These are phyloP conservation scores for Ligdia adustata DNA, from an alignment of 2,888 invertebrate species.

Conservation along the genomic window DNA sequence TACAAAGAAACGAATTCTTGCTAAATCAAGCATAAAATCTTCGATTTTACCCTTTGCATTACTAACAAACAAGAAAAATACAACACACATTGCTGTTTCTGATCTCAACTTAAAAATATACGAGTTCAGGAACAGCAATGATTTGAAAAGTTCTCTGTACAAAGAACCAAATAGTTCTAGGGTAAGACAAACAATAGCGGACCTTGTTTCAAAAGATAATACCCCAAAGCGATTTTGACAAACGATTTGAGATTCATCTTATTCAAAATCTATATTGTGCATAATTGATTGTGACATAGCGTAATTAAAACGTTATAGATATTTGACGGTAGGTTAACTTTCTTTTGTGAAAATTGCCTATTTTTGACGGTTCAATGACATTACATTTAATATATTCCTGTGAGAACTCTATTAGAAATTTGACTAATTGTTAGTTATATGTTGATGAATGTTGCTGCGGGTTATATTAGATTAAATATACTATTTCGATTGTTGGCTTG, in stretches of 20 bases:
- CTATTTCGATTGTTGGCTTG: no score
- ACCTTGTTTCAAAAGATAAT: slow-evolving; percentile 32
- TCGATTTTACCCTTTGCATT: slow-evolving; percentile 15
- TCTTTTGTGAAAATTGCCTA: slow-evolving; percentile 57
- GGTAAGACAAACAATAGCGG: slow-evolving; percentile 23
- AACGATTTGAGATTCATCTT: slow-evolving; percentile 68
- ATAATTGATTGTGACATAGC: slow-evolving; percentile 75
- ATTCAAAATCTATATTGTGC: slow-evolving; percentile 69
- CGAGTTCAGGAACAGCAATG: slow-evolving; percentile 2
- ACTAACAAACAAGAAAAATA: neutral
- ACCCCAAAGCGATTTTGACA: slow-evolving; percentile 57
- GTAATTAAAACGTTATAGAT: slow-evolving; percentile 64
- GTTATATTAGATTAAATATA: slow-evolving; percentile 24
- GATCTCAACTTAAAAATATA: neutral
- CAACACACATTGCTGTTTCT: slow-evolving; percentile 21
- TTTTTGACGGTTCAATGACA: slow-evolving; percentile 66
- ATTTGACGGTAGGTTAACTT: slow-evolving; percentile 56
- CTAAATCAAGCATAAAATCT: slow-evolving; percentile 62
- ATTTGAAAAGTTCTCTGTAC: neutral
- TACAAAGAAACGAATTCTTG: slow-evolving; percentile 38
- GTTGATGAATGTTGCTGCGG: slow-evolving; percentile 14
- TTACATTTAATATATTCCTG: slow-evolving; percentile 44
- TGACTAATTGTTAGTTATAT: slow-evolving; percentile 33
- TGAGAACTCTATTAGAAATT: slow-evolving; percentile 51
- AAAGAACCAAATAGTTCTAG: neutral